Conservation (phyloP, 2,888 invertebrate species). For the Chloromyia formosa region DNA sequence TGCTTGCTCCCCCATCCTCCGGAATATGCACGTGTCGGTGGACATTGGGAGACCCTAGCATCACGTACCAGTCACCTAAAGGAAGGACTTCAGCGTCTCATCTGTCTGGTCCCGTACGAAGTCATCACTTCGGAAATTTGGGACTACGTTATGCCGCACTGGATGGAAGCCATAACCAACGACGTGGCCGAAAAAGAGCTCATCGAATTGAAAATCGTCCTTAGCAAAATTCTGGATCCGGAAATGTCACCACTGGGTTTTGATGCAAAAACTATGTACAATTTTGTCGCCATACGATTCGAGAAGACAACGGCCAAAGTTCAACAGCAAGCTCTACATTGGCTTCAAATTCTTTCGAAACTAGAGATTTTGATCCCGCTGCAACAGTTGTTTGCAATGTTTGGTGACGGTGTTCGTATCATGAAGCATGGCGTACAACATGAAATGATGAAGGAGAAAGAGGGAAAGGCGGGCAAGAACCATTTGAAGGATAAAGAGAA, state of each 20-base stretch:
- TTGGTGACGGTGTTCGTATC: constrained; percentile 84
- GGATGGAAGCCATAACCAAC: constrained; percentile 97
- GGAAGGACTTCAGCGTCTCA: constrained; percentile 92
- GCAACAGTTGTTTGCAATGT: constrained; percentile 86
- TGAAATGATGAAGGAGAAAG: constrained; percentile 63
- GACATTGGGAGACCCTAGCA: constrained; percentile 93
- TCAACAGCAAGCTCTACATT: constrained; percentile 87
- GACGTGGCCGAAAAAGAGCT: constrained; percentile 91
- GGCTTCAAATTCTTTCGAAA: constrained; percentile 87
- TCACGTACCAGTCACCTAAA: constrained; percentile 90
- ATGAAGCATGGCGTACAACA: constrained; percentile 70
- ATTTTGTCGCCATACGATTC: constrained; percentile 89
- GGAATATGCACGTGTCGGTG: constrained; percentile 94
- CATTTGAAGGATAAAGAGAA: constrained; percentile 60
- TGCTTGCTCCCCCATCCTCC: constrained; percentile 96
- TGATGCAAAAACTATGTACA: constrained; percentile 93
- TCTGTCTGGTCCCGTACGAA: constrained; percentile 97
- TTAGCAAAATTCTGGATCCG: constrained; percentile 94
- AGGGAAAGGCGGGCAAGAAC: constrained; percentile 58
- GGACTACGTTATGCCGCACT: constrained; percentile 98
- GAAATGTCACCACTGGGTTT: constrained; percentile 95
- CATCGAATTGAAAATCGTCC: constrained; percentile 81
- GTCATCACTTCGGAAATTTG: constrained; percentile 96
- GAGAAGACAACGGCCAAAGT: constrained; percentile 80
- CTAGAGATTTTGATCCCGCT: constrained; percentile 91